Evolutionary conservation across 1,140 invertebrate genomes (phyloP), one percentile per base, ranked within the genome.

Genomic region (Anastatus disparis): DNA sequence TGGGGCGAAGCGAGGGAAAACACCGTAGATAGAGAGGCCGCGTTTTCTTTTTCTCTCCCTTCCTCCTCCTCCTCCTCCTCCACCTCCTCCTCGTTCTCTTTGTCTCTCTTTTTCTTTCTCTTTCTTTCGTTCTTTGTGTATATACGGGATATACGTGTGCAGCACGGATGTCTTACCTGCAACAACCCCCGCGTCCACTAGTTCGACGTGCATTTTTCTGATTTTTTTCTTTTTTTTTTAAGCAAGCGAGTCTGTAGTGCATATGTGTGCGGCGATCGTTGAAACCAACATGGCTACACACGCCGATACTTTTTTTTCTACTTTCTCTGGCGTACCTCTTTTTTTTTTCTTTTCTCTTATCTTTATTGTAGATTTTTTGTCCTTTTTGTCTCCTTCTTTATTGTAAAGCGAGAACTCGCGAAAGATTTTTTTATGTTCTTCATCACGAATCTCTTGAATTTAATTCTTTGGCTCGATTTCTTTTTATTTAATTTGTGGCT

Each of bases 201-300:
- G 6, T 12, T 58, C 55, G 1, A 20, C 17, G 9, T 8, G 1
- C 20, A 24, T 35, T 4, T 31, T 15, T 44, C 40, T 42, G 13
- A 1, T 35, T 58, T 20, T 46, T 29, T 20, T 22, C 55, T 22
- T 15, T 44, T 13, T 38, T 22, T 42, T 15, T 35, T 10, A 10
- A 6, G 10, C 31, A 10, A 6, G 31, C 31, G 4, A 35, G 4
- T 35, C 24, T n/a, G 31, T 29, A 20, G 31, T 44, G 42, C 8
- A 31, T 72, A n/a, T n/a, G 42, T 2, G 42, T 44, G 10, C 7
- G 10, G 42, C 42, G 42, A n/a, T n/a, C n/a, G 73, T 74, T 76
- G 67, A 77, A 76, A 74, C 67, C 76, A 77, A 77, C 76, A 77
- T 78, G 76, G 77, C 74, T 44, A 76, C 76, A 70, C 52, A 26